These are phyloP conservation scores for Microtus montanus DNA, from an alignment of 2,113 vertebrate species.

Conservation along the genomic window DNA sequence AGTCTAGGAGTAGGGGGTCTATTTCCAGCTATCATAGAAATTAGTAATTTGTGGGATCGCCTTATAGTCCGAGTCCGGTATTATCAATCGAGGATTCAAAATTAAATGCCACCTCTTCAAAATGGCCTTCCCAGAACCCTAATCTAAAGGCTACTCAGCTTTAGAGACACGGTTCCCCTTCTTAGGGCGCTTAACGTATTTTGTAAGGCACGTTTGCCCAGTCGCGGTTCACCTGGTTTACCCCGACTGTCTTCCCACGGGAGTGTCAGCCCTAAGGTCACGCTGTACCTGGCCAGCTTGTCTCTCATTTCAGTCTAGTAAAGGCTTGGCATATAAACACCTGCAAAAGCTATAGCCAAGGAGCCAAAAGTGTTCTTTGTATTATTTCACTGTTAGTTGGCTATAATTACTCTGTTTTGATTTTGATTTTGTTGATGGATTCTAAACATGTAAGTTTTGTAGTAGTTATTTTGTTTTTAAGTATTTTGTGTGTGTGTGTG, in stretches of 20 bases:
- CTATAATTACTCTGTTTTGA: not conserved
- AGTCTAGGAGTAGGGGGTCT: not conserved
- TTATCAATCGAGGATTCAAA: not conserved
- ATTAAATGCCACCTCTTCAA: not conserved
- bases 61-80: not conserved
- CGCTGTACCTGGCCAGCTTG: fast-evolving
- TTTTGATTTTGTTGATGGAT: not conserved
- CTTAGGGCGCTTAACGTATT: not conserved
- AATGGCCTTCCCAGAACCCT: not conserved
- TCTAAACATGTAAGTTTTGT: not conserved
- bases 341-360: not conserved
- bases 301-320: not conserved
- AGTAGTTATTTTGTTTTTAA: not conserved
- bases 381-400: not conserved
- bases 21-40: not conserved
- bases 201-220: not conserved
- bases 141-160: not conserved
- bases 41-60: not conserved
- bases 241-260: not conserved
- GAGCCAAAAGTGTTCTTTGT: not conserved
- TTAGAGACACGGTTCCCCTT: not conserved
- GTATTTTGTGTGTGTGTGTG: no score
- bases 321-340: not conserved
- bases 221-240: not conserved
- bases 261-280: not conserved